Evolutionary conservation across 2,113 vertebrate genomes (phyloP).

Genomic region (Zosterops lateralis): DNA sequence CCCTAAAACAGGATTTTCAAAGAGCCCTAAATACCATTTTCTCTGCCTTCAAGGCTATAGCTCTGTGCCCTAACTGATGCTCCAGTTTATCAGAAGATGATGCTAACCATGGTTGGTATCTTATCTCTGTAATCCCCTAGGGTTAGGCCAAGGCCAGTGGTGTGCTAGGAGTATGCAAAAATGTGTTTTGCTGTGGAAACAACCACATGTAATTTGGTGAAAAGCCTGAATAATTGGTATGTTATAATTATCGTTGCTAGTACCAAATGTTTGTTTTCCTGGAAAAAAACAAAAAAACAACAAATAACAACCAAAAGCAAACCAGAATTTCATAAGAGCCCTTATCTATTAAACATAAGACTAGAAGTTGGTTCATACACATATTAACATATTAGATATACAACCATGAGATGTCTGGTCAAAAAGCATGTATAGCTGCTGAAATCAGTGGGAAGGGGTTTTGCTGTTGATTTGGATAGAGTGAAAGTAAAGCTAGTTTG

Average conservation of each 20-base stretch:
- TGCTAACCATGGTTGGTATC: background rate
- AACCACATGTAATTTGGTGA: background rate
- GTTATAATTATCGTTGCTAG: background rate
- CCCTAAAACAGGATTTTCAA: background rate
- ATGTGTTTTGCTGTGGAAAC: background rate
- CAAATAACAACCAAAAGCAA: background rate
- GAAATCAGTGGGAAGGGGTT: background rate
- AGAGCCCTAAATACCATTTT: background rate
- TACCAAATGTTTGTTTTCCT: background rate
- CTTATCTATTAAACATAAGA: background rate
- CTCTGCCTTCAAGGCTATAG: background rate
- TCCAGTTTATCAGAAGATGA: background rate
- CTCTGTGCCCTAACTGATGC: background rate
- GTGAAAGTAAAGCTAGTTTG: background rate
- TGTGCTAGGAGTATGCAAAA: background rate
- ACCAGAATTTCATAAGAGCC: background rate
- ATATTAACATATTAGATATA: background rate
- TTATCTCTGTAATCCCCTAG: constrained; percentile 18
- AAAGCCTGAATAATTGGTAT: background rate
- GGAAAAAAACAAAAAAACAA: background rate
- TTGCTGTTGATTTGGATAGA: background rate
- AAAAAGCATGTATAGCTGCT: background rate
- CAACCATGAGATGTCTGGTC: background rate
- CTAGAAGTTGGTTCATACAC: background rate
- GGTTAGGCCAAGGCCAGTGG: background rate